Conservation (phyloP, 2,113 vertebrate species). For the Mola mola region DNA sequence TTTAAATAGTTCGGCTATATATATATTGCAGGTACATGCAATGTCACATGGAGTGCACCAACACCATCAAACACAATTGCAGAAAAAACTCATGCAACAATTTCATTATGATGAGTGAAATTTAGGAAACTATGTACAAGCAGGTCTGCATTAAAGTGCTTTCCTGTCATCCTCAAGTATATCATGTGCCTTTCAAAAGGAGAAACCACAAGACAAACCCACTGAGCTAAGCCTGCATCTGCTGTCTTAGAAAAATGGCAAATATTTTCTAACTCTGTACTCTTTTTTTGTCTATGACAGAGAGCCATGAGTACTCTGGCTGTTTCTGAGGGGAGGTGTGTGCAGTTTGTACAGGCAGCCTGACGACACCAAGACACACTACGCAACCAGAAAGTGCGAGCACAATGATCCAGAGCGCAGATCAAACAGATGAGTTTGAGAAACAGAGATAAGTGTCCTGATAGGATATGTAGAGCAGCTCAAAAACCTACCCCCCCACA, state of each 20-base stretch:
- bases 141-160: slow-evolving; percentile 76
- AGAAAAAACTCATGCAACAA: slow-evolving; percentile 46
- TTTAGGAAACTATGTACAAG: slow-evolving; percentile 56
- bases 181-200: slow-evolving; percentile 45
- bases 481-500: not conserved
- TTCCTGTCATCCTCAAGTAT: slow-evolving; percentile 57
- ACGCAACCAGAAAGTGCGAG: not conserved
- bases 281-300: slow-evolving; percentile 1
- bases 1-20: slow-evolving; percentile 73
- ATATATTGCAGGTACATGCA: slow-evolving; percentile 47
- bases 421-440: slow-evolving; percentile 42
- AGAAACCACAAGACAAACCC: slow-evolving; percentile 10
- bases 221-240: slow-evolving; percentile 3
- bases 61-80: slow-evolving; percentile 60
- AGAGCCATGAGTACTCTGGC: not conserved
- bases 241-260: slow-evolving; percentile 21
- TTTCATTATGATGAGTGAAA: slow-evolving; percentile 53
- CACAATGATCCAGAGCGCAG: slow-evolving; percentile 37
- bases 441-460: slow-evolving; percentile 42
- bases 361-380: slow-evolving; percentile 22
- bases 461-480: slow-evolving; percentile 20
- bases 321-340: slow-evolving; percentile 42
- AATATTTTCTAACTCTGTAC: slow-evolving; percentile 10
- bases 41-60: slow-evolving; percentile 37
- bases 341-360: slow-evolving; percentile 41